Conservation (phyloP, 2,797 vertebrate genomes). For the Myotis pilosus region DNA sequence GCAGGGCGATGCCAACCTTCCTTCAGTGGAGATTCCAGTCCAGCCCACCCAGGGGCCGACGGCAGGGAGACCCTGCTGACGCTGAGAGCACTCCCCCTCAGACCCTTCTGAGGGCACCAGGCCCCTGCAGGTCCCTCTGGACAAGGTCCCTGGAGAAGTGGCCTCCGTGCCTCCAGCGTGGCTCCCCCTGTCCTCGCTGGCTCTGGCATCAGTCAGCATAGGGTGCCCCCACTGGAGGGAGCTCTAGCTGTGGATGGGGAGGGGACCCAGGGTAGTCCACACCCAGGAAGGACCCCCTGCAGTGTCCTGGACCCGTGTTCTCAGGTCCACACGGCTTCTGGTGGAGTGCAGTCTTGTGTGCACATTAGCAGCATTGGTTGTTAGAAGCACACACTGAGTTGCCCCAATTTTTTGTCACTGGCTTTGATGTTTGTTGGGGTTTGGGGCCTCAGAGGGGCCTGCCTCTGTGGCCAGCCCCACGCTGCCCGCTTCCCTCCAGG, state of each 20-base stretch:
- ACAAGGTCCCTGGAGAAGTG: neutral
- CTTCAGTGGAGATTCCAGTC: neutral
- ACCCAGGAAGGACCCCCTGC: neutral
- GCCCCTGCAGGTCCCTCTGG: neutral
- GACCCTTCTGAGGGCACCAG: neutral
- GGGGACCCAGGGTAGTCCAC: neutral
- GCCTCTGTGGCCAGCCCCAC: neutral
- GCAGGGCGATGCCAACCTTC: neutral
- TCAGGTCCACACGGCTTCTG: neutral
- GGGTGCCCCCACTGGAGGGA: neutral
- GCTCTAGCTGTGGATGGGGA: neutral
- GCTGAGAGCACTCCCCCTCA: neutral
- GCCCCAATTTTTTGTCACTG: neutral
- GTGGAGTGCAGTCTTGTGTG: neutral
- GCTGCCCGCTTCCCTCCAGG: neutral
- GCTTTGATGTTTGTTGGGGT: neutral
- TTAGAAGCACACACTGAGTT: neutral
- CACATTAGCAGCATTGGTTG: neutral
- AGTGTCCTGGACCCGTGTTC: neutral
- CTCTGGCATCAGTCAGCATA: neutral
- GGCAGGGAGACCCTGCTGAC: neutral
- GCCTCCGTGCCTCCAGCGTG: neutral
- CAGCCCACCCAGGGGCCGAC: neutral
- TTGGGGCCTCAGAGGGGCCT: neutral
- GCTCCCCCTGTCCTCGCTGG: neutral